Evolutionary conservation across 2,797 vertebrate species (phyloP).

Genomic region (Sphenopsis melanotis): DNA sequence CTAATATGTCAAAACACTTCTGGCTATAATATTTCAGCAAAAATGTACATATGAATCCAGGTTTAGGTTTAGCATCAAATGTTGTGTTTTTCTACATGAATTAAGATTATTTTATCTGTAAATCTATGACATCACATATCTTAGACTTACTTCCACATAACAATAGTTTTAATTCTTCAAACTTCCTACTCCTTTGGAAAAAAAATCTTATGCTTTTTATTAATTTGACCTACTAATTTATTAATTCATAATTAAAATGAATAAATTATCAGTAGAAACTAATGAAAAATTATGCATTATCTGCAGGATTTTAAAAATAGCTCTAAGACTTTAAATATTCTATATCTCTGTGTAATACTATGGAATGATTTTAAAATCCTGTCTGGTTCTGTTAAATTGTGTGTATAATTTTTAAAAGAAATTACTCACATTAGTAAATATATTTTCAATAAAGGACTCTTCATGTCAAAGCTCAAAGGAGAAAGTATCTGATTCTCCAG

Average conservation of each 20-base stretch:
- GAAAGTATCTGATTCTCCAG: not conserved
- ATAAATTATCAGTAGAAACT: not conserved
- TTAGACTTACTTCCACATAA: not conserved
- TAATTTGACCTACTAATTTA: not conserved
- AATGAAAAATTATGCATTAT: not conserved
- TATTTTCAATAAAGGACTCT: not conserved
- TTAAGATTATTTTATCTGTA: not conserved
- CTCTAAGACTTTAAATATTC: not conserved
- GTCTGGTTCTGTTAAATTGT: not conserved
- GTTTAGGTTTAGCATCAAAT: not conserved
- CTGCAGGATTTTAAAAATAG: not conserved
- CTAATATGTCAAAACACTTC: not conserved
- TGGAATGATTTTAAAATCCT: not conserved
- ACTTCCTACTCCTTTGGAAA: not conserved
- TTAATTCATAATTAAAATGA: not conserved
- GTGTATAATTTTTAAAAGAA: not conserved
- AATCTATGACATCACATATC: accelerated
- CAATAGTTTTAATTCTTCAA: not conserved
- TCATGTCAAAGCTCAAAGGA: not conserved
- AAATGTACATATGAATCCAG: not conserved
- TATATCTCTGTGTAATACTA: not conserved
- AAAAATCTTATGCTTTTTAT: not conserved
- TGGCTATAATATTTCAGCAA: not conserved
- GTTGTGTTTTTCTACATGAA: not conserved
- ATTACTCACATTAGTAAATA: not conserved